These are phyloP conservation scores for Sebastes baramenuke DNA, from an alignment of 2,797 vertebrate genomes.

Conservation along the genomic window DNA sequence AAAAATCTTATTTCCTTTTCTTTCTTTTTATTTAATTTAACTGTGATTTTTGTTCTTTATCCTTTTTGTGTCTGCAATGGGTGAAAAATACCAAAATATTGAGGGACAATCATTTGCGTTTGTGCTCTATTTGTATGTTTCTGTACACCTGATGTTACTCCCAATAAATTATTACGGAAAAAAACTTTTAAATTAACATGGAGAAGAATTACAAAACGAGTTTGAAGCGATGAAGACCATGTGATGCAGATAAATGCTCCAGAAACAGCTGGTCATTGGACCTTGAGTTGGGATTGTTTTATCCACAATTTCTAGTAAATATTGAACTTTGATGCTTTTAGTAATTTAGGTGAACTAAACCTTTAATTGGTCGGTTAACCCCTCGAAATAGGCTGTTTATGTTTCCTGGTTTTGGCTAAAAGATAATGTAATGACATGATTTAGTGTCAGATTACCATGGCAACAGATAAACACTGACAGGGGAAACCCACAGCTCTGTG, in stretches of 20 bases:
- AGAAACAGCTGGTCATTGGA: background rate
- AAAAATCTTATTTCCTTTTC: no score
- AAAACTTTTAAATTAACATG: no score
- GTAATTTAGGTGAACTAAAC: background rate
- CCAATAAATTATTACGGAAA: no score
- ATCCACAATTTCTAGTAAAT: background rate
- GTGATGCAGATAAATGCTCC: background rate
- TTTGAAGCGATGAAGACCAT: background rate
- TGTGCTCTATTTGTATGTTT: no score
- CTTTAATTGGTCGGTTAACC: background rate
- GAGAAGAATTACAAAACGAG: background rate
- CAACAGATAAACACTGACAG: background rate
- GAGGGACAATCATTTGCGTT: no score
- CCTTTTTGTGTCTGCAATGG: no score
- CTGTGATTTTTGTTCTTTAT: no score
- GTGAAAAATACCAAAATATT: no score
- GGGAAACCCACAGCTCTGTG: background rate
- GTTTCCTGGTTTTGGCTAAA: background rate
- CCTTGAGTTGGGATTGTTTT: background rate
- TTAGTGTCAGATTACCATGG: background rate
- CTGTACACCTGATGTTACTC: no score
- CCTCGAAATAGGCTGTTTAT: background rate
- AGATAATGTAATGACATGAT: background rate
- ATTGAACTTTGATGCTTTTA: background rate
- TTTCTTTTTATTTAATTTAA: no score